Evolutionary conservation across 2,888 invertebrate genomes (phyloP).

Genomic region (Crocallis elinguaria): DNA sequence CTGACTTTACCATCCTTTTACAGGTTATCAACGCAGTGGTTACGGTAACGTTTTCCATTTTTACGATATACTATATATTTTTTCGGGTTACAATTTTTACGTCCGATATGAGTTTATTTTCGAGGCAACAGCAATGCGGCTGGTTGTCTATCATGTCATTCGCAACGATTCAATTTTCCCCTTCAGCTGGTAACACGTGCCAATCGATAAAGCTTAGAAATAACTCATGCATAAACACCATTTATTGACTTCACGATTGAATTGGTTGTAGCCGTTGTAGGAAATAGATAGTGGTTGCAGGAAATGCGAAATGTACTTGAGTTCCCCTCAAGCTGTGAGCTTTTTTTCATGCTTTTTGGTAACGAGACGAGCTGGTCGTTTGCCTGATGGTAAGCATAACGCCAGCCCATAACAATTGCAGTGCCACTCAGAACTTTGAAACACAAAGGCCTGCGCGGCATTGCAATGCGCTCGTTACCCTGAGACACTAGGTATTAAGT

Average conservation of each 20-base stretch:
- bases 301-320: not conserved
- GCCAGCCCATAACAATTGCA: no score
- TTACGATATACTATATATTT: slow-evolving; percentile 13
- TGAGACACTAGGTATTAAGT: no score
- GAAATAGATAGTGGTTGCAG: no score
- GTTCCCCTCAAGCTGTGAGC: not conserved
- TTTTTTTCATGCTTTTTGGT: no score
- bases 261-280: slow-evolving; percentile 1
- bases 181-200: slow-evolving; percentile 6
- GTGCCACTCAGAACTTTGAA: no score
- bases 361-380: not conserved
- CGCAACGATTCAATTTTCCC: slow-evolving; percentile 18
- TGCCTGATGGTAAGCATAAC: no score
- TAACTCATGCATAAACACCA: slow-evolving; percentile 10
- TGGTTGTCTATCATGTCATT: slow-evolving; percentile 17
- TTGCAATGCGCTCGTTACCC: no score
- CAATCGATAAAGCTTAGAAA: slow-evolving; percentile 13
- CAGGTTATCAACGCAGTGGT: not conserved
- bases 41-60: slow-evolving; percentile 7
- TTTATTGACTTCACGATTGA: slow-evolving; percentile 10
- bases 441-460: no score
- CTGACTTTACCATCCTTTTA: slow-evolving; percentile 1
- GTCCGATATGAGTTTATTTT: slow-evolving; percentile 10
- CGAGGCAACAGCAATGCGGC: slow-evolving; percentile 1
- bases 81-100: slow-evolving; percentile 12